Evolutionary conservation across 2,888 invertebrate genomes (phyloP), one percentile per base, ranked within the genome.

Genomic region (Ectropis crepuscularia): DNA sequence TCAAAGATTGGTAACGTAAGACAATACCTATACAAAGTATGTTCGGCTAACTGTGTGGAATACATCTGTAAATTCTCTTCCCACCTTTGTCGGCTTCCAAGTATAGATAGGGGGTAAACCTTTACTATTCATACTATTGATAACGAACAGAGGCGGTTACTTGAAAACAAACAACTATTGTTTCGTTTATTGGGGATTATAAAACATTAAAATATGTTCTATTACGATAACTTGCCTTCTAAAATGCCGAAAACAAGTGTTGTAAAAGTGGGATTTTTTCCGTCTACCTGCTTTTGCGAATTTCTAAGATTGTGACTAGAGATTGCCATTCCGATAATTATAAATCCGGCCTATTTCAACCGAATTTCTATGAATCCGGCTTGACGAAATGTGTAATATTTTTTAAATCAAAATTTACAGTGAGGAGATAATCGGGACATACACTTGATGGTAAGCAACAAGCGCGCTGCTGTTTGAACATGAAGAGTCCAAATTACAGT

Each of bases 181-280:
- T 72, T 67, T 41, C 48, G 71, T 87, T 86, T 87, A 85, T 84
- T 79, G 74, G 74, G 59, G 76, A 76, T 68, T 45, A 68, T 90
- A 89, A 89, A 89, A 89, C 85, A 89, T 88, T 88, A 87, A 83
- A 85, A 72, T 73, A 74, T 77, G 84, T 83, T 85, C 82, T 82
- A 77, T 76, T 37, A n/a, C 77, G 57, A 67, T 62, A 62, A 59
- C 53, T 45, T 61, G 67, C 50, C 50, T 71, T 74, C 75, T 73
- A 70, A 74, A 63, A 61, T 53, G 45, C 68, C 72, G 77, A 59
- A 61, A 72, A 74, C 70, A 71, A 65, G 63, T 66, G 72, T 73
- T 73, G 63, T 83, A 82, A 86, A 85, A 70, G 48, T 54, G 57
- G 45, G 58, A 58, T 38, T 57, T 68, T 63, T 68, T 28, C 16